phyloP scores from a whole-genome alignment of 2,797 vertebrate genomes.

The Rhadinocentrus ornatus region DNA sequence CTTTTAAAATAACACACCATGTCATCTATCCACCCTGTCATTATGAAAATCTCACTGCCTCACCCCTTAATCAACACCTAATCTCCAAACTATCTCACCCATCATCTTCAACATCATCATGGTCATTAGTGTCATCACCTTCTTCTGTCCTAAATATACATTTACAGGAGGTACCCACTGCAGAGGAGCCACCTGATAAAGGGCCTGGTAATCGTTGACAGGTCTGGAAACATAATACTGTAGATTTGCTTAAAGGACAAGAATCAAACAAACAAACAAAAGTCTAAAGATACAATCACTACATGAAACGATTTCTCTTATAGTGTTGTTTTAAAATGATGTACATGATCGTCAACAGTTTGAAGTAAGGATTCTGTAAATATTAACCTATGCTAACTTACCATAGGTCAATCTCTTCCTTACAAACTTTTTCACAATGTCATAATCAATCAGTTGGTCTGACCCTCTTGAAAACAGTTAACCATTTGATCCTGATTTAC shows the following conservation, averaged over 20 bases:
- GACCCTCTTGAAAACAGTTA: slow-evolving; percentile 67
- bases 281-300: not conserved
- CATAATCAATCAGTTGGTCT: slow-evolving; percentile 47
- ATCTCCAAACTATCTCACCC: slow-evolving; percentile 55
- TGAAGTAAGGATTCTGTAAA: not conserved
- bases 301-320: not conserved
- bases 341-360: not conserved
- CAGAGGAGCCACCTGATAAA: slow-evolving; percentile 18
- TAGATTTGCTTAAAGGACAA: slow-evolving; percentile 1
- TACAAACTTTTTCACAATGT: slow-evolving; percentile 17
- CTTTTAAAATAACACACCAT: slow-evolving; percentile 58
- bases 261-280: slow-evolving; percentile 1
- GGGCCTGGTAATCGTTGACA: slow-evolving; percentile 37
- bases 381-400: slow-evolving; percentile 4
- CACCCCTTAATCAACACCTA: slow-evolving; percentile 64
- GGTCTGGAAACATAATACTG: slow-evolving; percentile 11
- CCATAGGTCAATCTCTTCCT: slow-evolving; percentile 18
- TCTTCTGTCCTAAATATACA: slow-evolving; percentile 53
- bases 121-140: slow-evolving; percentile 68
- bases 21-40: slow-evolving; percentile 59
- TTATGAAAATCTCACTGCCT: slow-evolving; percentile 51
- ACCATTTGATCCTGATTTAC: slow-evolving; percentile 77
- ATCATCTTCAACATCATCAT: slow-evolving; percentile 55
- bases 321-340: not conserved
- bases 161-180: slow-evolving; percentile 28